Percentiles rank a stretch among this genome's conserved stretches.
These are phyloP conservation scores for Heteractis magnifica DNA, from an alignment of 92 coral and sea anemone species.

Conservation along the genomic window DNA sequence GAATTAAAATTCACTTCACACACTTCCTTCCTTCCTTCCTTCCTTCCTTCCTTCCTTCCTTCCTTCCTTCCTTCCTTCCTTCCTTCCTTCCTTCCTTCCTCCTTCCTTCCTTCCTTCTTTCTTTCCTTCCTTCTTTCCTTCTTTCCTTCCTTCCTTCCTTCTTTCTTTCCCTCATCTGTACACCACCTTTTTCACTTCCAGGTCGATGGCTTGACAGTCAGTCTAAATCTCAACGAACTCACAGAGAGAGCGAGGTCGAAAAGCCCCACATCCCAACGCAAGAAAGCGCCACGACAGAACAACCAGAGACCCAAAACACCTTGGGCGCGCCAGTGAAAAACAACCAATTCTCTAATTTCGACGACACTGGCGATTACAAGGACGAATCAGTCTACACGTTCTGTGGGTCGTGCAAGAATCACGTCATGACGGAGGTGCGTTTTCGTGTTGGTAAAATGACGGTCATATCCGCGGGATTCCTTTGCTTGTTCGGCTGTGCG, in stretches of 20 bases:
- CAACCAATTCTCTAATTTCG: slow-evolving; percentile 17
- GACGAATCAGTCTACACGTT: slow-evolving; percentile 74
- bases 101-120: neutral
- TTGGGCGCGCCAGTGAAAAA: slow-evolving; percentile 15
- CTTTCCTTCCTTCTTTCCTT: neutral
- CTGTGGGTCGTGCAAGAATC: slow-evolving; percentile 82
- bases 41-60: neutral
- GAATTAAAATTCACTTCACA: neutral
- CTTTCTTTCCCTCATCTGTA: neutral
- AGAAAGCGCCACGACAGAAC: neutral
- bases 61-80: neutral
- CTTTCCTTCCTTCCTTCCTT: neutral
- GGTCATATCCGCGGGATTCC: slow-evolving; percentile 55
- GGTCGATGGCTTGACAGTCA: slow-evolving; percentile 23
- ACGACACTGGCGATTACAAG: slow-evolving; percentile 60
- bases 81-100: neutral
- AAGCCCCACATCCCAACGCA: neutral
- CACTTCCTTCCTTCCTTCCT: neutral
- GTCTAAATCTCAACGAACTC: neutral
- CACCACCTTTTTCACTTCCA: neutral
- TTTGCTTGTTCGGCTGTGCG: slow-evolving; percentile 65
- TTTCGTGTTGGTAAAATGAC: slow-evolving; percentile 69
- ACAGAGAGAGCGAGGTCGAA: neutral
- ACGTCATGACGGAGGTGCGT: slow-evolving; percentile 64
- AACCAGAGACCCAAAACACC: slow-evolving; percentile 6